phyloP scores from a whole-genome alignment of 1,140 invertebrate species.

The Drosophila sp. region DNA sequence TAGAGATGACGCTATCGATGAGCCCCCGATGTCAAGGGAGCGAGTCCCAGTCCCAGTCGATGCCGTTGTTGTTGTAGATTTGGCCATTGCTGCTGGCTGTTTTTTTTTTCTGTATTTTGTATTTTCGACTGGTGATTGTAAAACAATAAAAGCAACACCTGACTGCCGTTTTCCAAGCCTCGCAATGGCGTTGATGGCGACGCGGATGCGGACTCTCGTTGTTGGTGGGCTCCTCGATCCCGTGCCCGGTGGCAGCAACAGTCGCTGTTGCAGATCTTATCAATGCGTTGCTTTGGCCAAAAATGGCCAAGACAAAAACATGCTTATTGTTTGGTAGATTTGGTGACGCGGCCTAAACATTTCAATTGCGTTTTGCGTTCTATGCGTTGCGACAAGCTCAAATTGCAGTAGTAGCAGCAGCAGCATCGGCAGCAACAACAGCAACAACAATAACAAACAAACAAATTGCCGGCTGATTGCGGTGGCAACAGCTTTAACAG shows the following conservation, averaged over 20 bases:
- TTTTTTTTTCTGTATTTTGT: conserved; percentile 17
- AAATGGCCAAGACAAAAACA: conserved; percentile 71
- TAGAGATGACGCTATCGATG: conserved; percentile 31
- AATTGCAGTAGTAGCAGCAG: neutral
- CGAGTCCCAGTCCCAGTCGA: neutral
- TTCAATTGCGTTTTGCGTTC: conserved; percentile 74
- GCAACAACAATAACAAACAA: conserved; percentile 9
- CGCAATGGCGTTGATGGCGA: conserved; percentile 72
- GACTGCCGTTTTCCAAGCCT: conserved; percentile 69
- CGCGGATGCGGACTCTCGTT: conserved; percentile 49
- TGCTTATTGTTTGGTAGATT: conserved; percentile 76
- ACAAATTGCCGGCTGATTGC: conserved; percentile 55
- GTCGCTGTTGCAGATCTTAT: conserved; percentile 39
- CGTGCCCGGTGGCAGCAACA: conserved; percentile 13
- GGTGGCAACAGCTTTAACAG: neutral
- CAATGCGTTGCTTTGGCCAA: conserved; percentile 41
- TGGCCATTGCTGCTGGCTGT: conserved; percentile 44
- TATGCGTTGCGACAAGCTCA: conserved; percentile 4
- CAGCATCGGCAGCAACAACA: neutral
- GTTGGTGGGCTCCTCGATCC: conserved; percentile 33
- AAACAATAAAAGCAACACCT: conserved; percentile 83
- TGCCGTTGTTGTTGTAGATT: neutral
- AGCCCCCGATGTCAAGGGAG: conserved; percentile 20
- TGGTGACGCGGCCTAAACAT: conserved; percentile 61
- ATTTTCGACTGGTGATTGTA: conserved; percentile 69